These are phyloP conservation scores for Todiramphus saurophagus DNA, from an alignment of 2,113 vertebrate genomes.

Conservation along the genomic window DNA sequence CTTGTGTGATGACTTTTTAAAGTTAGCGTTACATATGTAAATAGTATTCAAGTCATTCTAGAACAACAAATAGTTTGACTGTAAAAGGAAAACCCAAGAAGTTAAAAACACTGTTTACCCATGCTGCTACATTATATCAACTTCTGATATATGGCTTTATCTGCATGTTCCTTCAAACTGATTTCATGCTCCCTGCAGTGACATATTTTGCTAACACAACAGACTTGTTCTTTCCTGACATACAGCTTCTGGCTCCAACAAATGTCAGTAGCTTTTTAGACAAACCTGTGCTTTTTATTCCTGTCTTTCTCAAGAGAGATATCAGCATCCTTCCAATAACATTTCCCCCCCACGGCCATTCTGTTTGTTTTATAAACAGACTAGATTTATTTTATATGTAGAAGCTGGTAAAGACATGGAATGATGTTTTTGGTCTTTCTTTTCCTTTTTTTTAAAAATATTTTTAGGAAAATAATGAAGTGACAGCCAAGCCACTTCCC, in stretches of 20 bases:
- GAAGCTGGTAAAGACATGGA: neutral
- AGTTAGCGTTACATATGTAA: neutral
- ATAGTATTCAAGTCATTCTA: neutral
- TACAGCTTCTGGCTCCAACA: constrained; percentile 51
- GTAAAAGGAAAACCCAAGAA: neutral
- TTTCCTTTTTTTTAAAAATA: neutral
- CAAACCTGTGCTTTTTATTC: constrained; percentile 52
- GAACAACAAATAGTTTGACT: neutral
- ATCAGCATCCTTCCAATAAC: neutral
- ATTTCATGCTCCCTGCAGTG: constrained; percentile 49
- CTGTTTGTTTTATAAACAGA: constrained; percentile 21
- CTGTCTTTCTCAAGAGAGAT: constrained; percentile 40
- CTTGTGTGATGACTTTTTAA: neutral
- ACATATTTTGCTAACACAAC: constrained; percentile 62
- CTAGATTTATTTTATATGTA: neutral
- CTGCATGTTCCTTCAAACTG: constrained; percentile 41
- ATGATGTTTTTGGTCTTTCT: neutral
- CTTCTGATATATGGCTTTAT: constrained; percentile 21
- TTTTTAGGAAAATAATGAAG: neutral
- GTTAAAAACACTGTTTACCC: neutral
- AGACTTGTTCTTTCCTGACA: constrained; percentile 32
- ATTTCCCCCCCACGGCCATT: constrained; percentile 5
- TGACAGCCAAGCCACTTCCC: neutral
- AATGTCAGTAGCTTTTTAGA: constrained; percentile 60
- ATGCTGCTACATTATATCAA: neutral